Evolutionary conservation across 2,888 invertebrate genomes (phyloP).

Genomic region (Ornithoptera alexandrae): DNA sequence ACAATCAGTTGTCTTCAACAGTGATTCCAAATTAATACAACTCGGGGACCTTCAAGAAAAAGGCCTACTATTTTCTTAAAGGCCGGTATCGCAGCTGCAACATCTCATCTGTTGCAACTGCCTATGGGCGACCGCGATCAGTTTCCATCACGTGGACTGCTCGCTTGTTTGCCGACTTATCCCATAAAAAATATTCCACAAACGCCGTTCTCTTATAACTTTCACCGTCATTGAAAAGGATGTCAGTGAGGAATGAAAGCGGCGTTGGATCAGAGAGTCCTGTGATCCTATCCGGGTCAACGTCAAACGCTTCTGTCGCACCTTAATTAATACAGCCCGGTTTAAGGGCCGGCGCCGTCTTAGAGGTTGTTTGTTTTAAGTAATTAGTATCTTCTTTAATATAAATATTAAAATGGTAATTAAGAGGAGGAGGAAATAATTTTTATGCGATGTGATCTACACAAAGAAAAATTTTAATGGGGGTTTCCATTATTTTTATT

Average conservation of each 20-base stretch:
- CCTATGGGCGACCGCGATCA: too few relatives aligned
- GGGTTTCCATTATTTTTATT: too few relatives aligned
- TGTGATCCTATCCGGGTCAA: conserved; percentile 29
- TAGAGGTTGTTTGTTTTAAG: conserved; percentile 26
- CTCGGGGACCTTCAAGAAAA: too few relatives aligned
- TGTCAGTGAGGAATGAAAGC: conserved; percentile 48
- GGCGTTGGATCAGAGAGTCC: conserved; percentile 45
- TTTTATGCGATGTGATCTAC: neutral
- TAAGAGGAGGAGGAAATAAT: neutral
- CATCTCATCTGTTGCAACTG: too few relatives aligned
- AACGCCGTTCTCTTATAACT: conserved; percentile 29
- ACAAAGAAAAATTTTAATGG: neutral
- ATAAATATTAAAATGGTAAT: conserved; percentile 23
- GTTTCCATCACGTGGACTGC: too few relatives aligned
- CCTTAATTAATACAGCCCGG: conserved; percentile 39
- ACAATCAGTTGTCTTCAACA: too few relatives aligned
- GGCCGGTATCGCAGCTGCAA: too few relatives aligned
- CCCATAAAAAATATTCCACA: neutral
- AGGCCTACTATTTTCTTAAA: too few relatives aligned
- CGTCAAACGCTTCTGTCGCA: conserved; percentile 36
- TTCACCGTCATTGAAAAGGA: conserved; percentile 28
- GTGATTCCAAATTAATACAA: too few relatives aligned
- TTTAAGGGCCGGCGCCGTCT: conserved; percentile 18
- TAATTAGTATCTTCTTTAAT: conserved; percentile 27
- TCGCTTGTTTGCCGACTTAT: too few relatives aligned